Base-by-base conservation (phyloP, 2,888 invertebrate genomes). In the Drosophila hamatofila region DNA sequence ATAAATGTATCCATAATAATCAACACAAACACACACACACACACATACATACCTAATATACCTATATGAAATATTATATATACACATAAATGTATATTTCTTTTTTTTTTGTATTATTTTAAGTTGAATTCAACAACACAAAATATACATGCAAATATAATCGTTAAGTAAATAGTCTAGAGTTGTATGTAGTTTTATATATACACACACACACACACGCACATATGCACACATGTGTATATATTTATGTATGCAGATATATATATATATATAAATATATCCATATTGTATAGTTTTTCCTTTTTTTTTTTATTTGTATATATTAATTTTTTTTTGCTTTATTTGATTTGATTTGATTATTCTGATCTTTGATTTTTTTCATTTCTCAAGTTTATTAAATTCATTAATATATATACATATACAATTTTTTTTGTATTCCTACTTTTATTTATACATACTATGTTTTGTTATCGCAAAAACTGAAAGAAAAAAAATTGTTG, bases 181-280 rank as follows among this genome's bases (percentile, higher is more conserved):
- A 84, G 71, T 72, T 81, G 77, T 83, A 80, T 82, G 75, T 82
- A 81, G 78, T 68, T 79, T 76, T 81, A 81, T 67, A 75, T 72
- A 71, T 62, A 81, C 58, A 77, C 52, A 59, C 48, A 58, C 48
- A 54, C 57, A 65, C 46, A 65, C 35, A 61, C 27, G 54, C 63
- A 61, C 27, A 59, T 61, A 59, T 51, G 55, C 55, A 55, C 39
- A 65, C 18, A 49, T 58, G 55, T 49, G 37, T 33, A 46, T 57
- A 41, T 55, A 18, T 49, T 39, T 46, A 44, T 44, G 8, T 44
- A 44, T 44, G 2, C 49, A 60, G 33, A 54, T 14, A 25, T 44
- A 44, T 46, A 60, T 41, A 48, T 46, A 59, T 44, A 62, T 41
- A 54, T 39, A 67, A 49, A 59, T 58, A 68, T 39, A 59, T 25